Conservation (phyloP, 2,797 vertebrate species). For the Phrynocephalus guinanensis region DNA sequence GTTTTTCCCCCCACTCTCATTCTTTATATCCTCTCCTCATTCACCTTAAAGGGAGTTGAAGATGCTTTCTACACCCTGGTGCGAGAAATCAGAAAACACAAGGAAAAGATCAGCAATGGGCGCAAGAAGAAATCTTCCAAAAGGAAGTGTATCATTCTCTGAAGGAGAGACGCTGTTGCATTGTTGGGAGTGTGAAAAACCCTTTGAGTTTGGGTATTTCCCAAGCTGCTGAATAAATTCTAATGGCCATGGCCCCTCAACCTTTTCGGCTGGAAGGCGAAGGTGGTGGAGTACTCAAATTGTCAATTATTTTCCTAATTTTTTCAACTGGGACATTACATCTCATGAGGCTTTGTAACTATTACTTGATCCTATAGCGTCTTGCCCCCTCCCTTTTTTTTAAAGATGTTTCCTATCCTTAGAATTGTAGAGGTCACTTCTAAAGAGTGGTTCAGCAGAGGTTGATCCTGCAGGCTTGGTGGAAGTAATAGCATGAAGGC, state of each 20-base stretch:
- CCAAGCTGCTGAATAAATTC: conserved; percentile 29
- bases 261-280: conserved; percentile 19
- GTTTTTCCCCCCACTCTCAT: background rate
- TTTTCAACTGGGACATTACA: conserved; percentile 36
- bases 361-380: conserved; percentile 24
- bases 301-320: conserved; percentile 33
- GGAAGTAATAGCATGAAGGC: conserved; percentile 3
- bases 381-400: background rate
- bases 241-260: conserved; percentile 40
- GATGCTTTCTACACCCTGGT: conserved; percentile 90
- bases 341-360: conserved; percentile 29
- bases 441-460: background rate
- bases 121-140: conserved; percentile 85
- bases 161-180: conserved; percentile 44
- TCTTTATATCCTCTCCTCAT: background rate
- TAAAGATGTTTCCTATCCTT: conserved; percentile 14
- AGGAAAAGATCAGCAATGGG: conserved; percentile 89
- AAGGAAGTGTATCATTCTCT: conserved; percentile 68
- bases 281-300: conserved; percentile 17
- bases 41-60: conserved; percentile 83
- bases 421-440: conserved; percentile 26
- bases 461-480: background rate
- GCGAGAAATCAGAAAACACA: conserved; percentile 87
- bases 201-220: conserved; percentile 30
- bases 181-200: conserved; percentile 28